Evolutionary conservation across 2,797 vertebrate species (phyloP), one percentile per base, ranked within the genome.

Genomic region (Urocyon cinereoargenteus): DNA sequence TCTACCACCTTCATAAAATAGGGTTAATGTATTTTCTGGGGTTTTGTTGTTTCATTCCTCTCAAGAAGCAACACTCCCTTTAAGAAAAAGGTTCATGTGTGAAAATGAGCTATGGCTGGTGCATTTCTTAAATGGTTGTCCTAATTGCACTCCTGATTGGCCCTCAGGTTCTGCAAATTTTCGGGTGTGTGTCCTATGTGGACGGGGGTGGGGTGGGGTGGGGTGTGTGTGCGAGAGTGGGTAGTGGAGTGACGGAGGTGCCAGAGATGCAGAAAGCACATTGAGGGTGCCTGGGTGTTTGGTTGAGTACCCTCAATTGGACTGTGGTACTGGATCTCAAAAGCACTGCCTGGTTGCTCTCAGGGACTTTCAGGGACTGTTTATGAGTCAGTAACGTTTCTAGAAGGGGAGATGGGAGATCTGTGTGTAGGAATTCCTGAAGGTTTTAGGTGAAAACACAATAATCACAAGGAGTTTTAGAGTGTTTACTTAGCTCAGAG

Each of bases 1-100:
- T 91, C 15, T 91, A 62, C 34, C 9, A 78, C 92, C 51, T 94
- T 93, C 61, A 94, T 95, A 94, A 97, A 97, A 75, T 36, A 90
- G 73, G 57, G 95, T 82, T 87, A 81, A 86, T 0, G 0, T 19
- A 77, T 93, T 97, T 97, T 91, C 94, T 87, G 66, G 36, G 59
- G 11, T 82, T 96, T 82, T 83, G 49, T 87, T 72, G 13, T 61
- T 94, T 86, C 59, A 14, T 84, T 94, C 28, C 40, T 86, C 94
- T 97, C 14, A 86, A 79, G 75, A 90, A 95, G 64, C 40, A 78
- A 89, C 66, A 64, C 7, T 75, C 66, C 72, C 45, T 95, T 96
- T 88, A 85, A 96, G 86, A 82, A 83, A 93, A 94, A 95, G 16
- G 12, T 51, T 57, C 45, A 16, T 73, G 62, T 85, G 57, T 90